Base-by-base conservation (phyloP, 2,797 vertebrate genomes). In the Spinibarbus caldwelli region DNA sequence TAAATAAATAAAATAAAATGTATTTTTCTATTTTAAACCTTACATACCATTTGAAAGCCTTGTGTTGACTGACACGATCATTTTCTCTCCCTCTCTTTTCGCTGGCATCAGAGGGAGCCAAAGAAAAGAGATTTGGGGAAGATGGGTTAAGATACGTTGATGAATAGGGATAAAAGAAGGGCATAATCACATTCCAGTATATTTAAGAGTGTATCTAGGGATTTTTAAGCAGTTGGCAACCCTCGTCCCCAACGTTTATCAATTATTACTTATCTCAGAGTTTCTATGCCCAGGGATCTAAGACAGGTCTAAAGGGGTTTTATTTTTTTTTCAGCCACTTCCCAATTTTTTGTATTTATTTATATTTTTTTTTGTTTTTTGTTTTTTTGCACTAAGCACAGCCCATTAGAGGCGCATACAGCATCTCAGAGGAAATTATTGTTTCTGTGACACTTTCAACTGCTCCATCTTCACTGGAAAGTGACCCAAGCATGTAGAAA, bases 211-310 rank as follows among this genome's bases (percentile, higher is more conserved):
- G 88, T 81, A 82, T 76, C 62, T 79, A 78, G 86, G 85, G 81
- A 21, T 75, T 72, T 88, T 86, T 36, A 67, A 59, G 86, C 68
- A 86, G 81, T 68, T 87, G 86, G 85, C 80, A 88, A 85, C 52
- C 54, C 77, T 77, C 43, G 80, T 89, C 88, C 86, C 85, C 87
- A 85, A 88, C 76, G 86, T 86, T 89, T 75, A 91, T 91, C 86
- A 88, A 87, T 91, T 86, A 91, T 90, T 91, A 86, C 87, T 89
- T 45, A 91, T 91, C 90, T 87, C 86, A 36, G 87, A 89, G 43
- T 84, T 87, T 89, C 67, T 84, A 82, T 78, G 84, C 82, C 86
- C 59, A 49, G 85, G 86, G 84, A 87, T 84, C 84, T 82, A 78
- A 83, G 57, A 86, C 47, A 82, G 80, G 86, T 91, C 86, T 67